Evolutionary conservation across 2,888 invertebrate genomes (phyloP), one percentile per base, ranked within the genome.

Genomic region (Scrobipalpa costella): DNA sequence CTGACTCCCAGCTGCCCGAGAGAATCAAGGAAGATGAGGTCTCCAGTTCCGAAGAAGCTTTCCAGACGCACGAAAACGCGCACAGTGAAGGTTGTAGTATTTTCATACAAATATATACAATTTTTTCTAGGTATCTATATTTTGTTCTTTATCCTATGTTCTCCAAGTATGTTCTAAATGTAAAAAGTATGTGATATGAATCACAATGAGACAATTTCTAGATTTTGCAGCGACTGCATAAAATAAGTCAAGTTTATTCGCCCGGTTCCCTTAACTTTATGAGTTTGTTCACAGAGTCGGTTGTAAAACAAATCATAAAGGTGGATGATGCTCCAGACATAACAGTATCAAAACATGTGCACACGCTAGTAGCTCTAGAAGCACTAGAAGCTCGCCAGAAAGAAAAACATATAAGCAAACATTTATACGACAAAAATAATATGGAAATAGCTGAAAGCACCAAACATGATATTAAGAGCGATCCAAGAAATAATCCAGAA

Each of bases 1-100:
- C 90, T 2, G 84, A 89, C 63, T 80, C 88, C 0, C 85, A 90
- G 27, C 80, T 87, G 9, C 64, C 77, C 0, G 85, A 85, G 13
- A 86, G 78, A 73, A 75, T 85, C 27, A 95, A 95, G 76, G 95
- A 95, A 71, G 95, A 96, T 73, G 95, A 95, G 84, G 95, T 95
- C 0, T 94, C 94, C 21, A 95, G 95, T 80, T 95, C 95, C 0
- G 95, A 95, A 78, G 95, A 95, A 81, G 93, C 94, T 17, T 84
- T 73, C 64, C 88, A 34, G 15, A 33, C 33, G 17, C 55, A 55
- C 9, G 34, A 80, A 70, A 69, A 71, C 7, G 79, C 79, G 61
- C 15, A 62, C 50, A 21, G 0, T 66, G 17, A 47, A 49, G 60
- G 60, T 47, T 33, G 5, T 15, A 3, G n/a, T 27, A 2, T 27